phyloP scores from a whole-genome alignment of 2,888 invertebrate genomes.

The Luffia ferchaultella region DNA sequence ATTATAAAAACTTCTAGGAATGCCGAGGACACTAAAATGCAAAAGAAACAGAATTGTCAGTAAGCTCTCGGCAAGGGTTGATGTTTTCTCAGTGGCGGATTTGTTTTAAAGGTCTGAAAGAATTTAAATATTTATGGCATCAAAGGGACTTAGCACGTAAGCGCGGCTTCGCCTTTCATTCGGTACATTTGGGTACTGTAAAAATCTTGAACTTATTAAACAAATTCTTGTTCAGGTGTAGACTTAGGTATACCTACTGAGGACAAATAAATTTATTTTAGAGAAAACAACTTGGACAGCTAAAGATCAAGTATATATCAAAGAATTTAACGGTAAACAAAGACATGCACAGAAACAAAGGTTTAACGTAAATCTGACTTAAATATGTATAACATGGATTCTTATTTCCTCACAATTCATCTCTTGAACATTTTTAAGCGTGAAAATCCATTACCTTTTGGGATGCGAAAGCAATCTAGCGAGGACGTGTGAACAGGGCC shows the following conservation, averaged over 20 bases:
- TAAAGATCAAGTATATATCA: too few species aligned
- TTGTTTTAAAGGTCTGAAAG: slow-evolving; percentile 9
- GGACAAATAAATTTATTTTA: too few species aligned
- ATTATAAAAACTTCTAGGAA: too few species aligned
- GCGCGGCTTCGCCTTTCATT: slow-evolving; percentile 9
- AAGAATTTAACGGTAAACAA: too few species aligned
- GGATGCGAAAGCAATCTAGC: slow-evolving; percentile 37
- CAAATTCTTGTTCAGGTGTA: too few species aligned
- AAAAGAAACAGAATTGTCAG: background rate
- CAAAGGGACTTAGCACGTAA: slow-evolving; percentile 12
- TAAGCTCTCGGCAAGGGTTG: background rate
- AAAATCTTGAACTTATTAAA: too few species aligned
- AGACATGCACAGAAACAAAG: too few species aligned
- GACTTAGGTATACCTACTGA: too few species aligned
- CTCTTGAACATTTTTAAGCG: slow-evolving; percentile 22
- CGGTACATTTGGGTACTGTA: too few species aligned
- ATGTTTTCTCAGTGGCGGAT: slow-evolving; percentile 1
- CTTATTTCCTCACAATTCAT: slow-evolving; percentile 25
- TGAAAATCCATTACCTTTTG: slow-evolving; percentile 31
- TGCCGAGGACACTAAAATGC: too few species aligned
- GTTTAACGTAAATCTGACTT: background rate
- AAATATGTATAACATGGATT: background rate
- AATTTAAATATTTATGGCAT: slow-evolving; percentile 16
- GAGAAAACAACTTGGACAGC: too few species aligned
- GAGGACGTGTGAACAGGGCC: slow-evolving; percentile 39